Evolutionary conservation across 1,140 invertebrate genomes (phyloP).

Genomic region (Caenorhabditis inopinata): DNA sequence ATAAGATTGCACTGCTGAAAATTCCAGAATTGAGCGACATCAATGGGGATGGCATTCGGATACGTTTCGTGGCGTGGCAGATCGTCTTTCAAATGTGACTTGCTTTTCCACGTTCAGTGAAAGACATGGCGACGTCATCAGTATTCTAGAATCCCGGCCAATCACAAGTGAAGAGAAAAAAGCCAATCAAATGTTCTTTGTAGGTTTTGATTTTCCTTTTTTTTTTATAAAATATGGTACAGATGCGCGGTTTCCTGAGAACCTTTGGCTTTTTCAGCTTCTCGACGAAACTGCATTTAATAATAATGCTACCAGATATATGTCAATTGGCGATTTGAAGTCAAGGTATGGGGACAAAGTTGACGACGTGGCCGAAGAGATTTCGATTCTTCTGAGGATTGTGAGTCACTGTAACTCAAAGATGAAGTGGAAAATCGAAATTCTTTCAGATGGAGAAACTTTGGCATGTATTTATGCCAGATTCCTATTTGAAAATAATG

Average conservation of each 20-base stretch:
- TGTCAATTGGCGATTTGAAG: slow-evolving; percentile 61
- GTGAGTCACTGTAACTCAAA: neutral
- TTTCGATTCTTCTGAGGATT: slow-evolving; percentile 21
- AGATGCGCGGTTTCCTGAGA: too few species aligned
- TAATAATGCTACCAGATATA: slow-evolving; percentile 42
- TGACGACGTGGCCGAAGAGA: slow-evolving; percentile 36
- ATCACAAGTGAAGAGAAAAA: slow-evolving; percentile 40
- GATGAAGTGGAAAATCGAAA: neutral
- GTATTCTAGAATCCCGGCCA: slow-evolving; percentile 53
- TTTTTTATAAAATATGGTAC: too few species aligned
- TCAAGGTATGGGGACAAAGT: slow-evolving; percentile 53
- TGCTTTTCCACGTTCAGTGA: slow-evolving; percentile 57
- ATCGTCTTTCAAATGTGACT: slow-evolving; percentile 50
- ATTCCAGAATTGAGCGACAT: slow-evolving; percentile 53
- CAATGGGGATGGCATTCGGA: slow-evolving; percentile 63
- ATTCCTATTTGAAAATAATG: slow-evolving; percentile 48
- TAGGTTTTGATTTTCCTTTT: neutral
- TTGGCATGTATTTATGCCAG: slow-evolving; percentile 52
- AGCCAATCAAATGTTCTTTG: slow-evolving; percentile 36
- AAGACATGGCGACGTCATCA: slow-evolving; percentile 55
- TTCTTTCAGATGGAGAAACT: slow-evolving; percentile 43
- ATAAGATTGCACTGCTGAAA: neutral
- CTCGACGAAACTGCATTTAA: slow-evolving; percentile 24
- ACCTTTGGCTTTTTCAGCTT: slow-evolving; percentile 22
- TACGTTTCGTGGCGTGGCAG: slow-evolving; percentile 56